Base-by-base conservation (phyloP, 1,140 invertebrate genomes). In the Lepidostoma basale region DNA sequence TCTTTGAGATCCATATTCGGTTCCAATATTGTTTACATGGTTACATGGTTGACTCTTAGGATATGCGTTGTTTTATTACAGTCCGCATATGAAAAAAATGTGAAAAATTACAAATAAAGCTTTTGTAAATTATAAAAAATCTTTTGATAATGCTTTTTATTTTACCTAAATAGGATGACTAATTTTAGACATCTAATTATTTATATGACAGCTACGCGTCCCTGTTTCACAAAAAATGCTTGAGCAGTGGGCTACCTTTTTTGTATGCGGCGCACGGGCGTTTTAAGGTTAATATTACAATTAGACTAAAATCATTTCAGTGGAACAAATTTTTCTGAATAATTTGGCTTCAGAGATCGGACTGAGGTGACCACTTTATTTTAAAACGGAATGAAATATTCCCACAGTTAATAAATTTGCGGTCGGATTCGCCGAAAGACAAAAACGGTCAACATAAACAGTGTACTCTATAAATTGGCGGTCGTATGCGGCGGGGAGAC, bases 341-440 rank as follows among this genome's bases (percentile, higher is more conserved):
- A 33, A 6, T 33, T 6, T 33, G 30, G 6, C 30, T 33, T 33
- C 30, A 6, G 5, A 6, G 30, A 33, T 33, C 6, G 6, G 12
- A 33, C 30, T n/a, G n/a, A 12, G 6, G 30, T 6, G 30, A 33
- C 30, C 12, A 33, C 5, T 33, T 6, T 33, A 5, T 33, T 12
- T 5, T 33, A 6, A 12, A 33, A 33, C 12, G 5, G 5, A 33
- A 6, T 6, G 12, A 33, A 33, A 33, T 33, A 5, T 33, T 33
- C 12, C n/a, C n/a, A n/a, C 30, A 33, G 30, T 33, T 30, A 30
- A 30, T 56, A 30, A 30, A 56, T 30, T n/a, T 33, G 14, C 22
- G 52, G 6, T 20, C 33, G 16, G 33, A 56, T 56, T 56, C 52
- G 52, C 12, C 25, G 52, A 56, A 56, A 56, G 14, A 18, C 52